phyloP scores from a whole-genome alignment of 37 sponge, comb jelly and placozoan species.

The Spongilla lacustris region DNA sequence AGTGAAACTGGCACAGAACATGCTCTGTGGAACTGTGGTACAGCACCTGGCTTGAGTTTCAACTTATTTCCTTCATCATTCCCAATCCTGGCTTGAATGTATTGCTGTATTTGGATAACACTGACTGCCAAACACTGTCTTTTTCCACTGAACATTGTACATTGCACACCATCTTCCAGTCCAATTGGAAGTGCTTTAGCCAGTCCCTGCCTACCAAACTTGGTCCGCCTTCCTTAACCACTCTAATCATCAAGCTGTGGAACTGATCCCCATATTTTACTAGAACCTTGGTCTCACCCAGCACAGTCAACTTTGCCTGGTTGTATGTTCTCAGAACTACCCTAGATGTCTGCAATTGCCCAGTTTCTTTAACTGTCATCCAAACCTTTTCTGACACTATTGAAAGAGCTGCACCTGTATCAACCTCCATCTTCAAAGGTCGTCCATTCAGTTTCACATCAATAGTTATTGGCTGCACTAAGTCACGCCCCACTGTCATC shows the following conservation, averaged over 20 bases:
- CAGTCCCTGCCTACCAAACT: not conserved
- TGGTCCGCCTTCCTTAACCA: not conserved
- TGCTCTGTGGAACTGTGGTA: constrained; percentile 4
- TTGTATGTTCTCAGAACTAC: not conserved
- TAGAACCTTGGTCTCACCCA: not conserved
- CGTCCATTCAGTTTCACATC: not conserved
- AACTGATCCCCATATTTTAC: not conserved
- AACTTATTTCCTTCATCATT: not conserved
- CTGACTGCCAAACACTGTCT: not conserved
- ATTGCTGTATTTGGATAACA: not conserved
- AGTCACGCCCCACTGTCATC: not conserved
- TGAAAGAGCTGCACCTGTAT: not conserved
- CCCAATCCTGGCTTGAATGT: not conserved
- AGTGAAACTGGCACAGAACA: not conserved
- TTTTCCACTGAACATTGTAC: not conserved
- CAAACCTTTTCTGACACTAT: not conserved
- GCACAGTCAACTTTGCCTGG: not conserved
- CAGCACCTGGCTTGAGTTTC: not conserved
- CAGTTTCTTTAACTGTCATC: not conserved
- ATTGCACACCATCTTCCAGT: not conserved
- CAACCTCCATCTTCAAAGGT: constrained; percentile 3
- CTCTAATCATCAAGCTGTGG: not conserved
- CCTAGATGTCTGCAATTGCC: not conserved
- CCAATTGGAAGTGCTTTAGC: not conserved
- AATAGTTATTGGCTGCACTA: not conserved